phyloP scores from a whole-genome alignment of 2,113 vertebrate species.

The Aspiorhynchus laticeps region DNA sequence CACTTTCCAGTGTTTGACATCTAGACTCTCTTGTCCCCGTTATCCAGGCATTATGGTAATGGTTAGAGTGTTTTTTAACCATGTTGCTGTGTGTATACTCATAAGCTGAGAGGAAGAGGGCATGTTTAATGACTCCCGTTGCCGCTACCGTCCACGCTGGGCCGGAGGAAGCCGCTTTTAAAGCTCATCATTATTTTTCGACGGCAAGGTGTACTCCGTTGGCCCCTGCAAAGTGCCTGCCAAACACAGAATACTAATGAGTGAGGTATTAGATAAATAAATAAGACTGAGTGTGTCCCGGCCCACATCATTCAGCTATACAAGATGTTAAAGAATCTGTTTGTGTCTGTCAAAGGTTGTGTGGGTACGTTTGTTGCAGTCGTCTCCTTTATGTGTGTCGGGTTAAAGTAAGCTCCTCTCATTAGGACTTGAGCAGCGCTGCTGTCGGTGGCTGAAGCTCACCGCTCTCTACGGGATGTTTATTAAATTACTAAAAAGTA shows the following conservation, averaged over 20 bases:
- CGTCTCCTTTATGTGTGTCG: conserved; percentile 13
- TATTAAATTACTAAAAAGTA: conserved; percentile 83
- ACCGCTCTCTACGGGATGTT: conserved; percentile 75
- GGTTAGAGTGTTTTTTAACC: conserved; percentile 60
- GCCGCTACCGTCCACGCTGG: conserved; percentile 54
- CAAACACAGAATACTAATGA: conserved; percentile 66
- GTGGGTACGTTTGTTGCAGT: conserved; percentile 32
- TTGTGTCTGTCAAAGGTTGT: conserved; percentile 38
- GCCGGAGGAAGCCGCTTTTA: conserved; percentile 62
- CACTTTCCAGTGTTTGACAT: conserved; percentile 70
- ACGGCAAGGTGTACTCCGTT: conserved; percentile 58
- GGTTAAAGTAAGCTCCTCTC: conserved; percentile 60
- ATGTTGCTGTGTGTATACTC: conserved; percentile 61
- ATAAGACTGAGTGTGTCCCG: conserved; percentile 34
- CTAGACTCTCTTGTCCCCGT: conserved; percentile 60
- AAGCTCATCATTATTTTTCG: conserved; percentile 74
- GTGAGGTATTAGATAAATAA: conserved; percentile 51
- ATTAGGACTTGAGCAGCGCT: conserved; percentile 62
- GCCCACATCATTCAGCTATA: conserved; percentile 30
- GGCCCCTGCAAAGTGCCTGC: conserved; percentile 57
- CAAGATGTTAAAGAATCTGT: conserved; percentile 42
- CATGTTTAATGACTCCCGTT: conserved; percentile 72
- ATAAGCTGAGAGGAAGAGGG: conserved; percentile 61
- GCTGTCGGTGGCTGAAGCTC: conserved; percentile 53
- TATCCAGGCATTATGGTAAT: conserved; percentile 61